These are phyloP conservation scores for Oplegnathus fasciatus DNA, from an alignment of 2,113 vertebrate genomes.

Conservation along the genomic window DNA sequence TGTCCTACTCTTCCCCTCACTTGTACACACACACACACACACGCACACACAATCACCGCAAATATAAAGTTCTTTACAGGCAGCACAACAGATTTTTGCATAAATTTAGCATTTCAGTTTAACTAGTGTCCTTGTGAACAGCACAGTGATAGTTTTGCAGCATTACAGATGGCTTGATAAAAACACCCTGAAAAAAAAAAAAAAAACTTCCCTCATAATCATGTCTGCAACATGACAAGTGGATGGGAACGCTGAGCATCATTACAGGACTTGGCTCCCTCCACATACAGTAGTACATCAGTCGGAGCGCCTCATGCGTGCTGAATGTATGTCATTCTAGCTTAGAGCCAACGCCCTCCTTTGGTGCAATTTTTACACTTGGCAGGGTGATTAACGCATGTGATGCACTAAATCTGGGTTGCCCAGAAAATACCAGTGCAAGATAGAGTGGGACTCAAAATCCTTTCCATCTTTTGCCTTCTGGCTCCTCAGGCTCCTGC, in stretches of 20 bases:
- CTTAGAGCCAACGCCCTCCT: slow-evolving; percentile 55
- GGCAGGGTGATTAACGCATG: slow-evolving; percentile 68
- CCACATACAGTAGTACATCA: slow-evolving; percentile 42
- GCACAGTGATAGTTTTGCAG: slow-evolving; percentile 64
- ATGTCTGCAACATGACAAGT: slow-evolving; percentile 59
- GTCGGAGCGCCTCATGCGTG: slow-evolving; percentile 32
- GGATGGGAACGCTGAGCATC: slow-evolving; percentile 42
- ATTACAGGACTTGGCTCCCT: slow-evolving; percentile 43
- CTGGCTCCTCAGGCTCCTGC: slow-evolving; percentile 11
- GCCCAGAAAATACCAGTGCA: slow-evolving; percentile 58
- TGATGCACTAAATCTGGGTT: slow-evolving; percentile 71
- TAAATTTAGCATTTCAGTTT: slow-evolving; percentile 61
- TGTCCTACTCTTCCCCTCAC: slow-evolving; percentile 28
- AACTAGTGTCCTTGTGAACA: slow-evolving; percentile 69
- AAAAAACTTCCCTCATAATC: slow-evolving; percentile 35
- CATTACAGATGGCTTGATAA: slow-evolving; percentile 76
- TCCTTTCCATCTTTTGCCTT: slow-evolving; percentile 41
- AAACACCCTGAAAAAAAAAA: slow-evolving; percentile 16
- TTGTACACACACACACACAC: background rate
- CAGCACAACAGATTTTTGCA: slow-evolving; percentile 73
- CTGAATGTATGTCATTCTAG: slow-evolving; percentile 69
- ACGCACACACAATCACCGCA: slow-evolving; percentile 16
- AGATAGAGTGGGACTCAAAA: slow-evolving; percentile 40
- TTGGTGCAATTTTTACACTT: slow-evolving; percentile 68
- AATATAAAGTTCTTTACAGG: slow-evolving; percentile 54